Conservation (phyloP, 2,888 invertebrate genomes). For the Lepidochrysops patricia region DNA sequence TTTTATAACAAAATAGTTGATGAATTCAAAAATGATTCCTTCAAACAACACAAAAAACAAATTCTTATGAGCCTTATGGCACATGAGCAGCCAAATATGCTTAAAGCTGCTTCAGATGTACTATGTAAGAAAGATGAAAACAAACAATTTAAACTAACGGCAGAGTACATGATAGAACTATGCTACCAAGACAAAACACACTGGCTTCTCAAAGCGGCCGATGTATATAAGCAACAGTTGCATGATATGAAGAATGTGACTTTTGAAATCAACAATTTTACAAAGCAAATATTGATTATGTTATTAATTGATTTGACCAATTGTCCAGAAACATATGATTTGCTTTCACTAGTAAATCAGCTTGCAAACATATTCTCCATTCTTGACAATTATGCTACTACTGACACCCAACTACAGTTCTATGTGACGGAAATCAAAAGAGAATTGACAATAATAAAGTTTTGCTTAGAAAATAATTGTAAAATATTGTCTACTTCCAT, state of each 20-base stretch:
- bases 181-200: conserved; percentile 65
- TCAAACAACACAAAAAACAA: conserved; percentile 59
- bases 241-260: conserved; percentile 64
- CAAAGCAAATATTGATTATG: conserved; percentile 67
- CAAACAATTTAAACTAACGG: conserved; percentile 60
- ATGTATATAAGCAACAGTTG: conserved; percentile 58
- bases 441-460: conserved; percentile 63
- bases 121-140: conserved; percentile 58
- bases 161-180: conserved; percentile 68
- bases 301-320: conserved; percentile 66
- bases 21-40: conserved; percentile 47
- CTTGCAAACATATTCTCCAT: conserved; percentile 65
- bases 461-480: conserved; percentile 66
- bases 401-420: conserved; percentile 59
- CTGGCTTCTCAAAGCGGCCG: conserved; percentile 64
- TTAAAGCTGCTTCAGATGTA: conserved; percentile 44
- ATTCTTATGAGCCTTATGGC: conserved; percentile 58
- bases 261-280: conserved; percentile 66
- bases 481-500: conserved; percentile 68
- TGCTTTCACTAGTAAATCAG: conserved; percentile 58
- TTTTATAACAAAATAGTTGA: conserved; percentile 47
- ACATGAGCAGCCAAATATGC: conserved; percentile 48
- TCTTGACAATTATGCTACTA: conserved; percentile 56
- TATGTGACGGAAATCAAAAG: conserved; percentile 68
- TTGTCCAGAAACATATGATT: conserved; percentile 60